Evolutionary conservation across 2,888 invertebrate genomes (phyloP).

Genomic region (Caenorhabditis zanzibari): DNA sequence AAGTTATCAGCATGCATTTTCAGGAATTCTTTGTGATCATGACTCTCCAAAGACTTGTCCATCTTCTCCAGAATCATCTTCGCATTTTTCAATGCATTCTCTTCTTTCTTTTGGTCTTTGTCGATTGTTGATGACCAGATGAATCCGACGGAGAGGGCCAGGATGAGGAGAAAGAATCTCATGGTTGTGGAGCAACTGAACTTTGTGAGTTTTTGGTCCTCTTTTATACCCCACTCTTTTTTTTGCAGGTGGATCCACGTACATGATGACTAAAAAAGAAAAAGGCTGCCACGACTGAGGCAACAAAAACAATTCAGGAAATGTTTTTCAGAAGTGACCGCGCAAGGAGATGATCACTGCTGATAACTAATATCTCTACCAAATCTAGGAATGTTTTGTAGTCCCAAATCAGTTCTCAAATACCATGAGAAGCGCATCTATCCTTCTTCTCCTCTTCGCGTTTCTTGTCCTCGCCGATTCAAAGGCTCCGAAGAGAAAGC

Average conservation of each 20-base stretch:
- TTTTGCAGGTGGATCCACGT: background rate
- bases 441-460: background rate
- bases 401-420: conserved; percentile 3
- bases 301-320: too few species aligned
- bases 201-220: background rate
- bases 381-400: background rate
- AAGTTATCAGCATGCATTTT: conserved; percentile 7
- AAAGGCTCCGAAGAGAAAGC: background rate
- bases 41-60: conserved; percentile 6
- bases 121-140: background rate
- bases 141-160: background rate
- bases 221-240: background rate
- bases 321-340: too few species aligned
- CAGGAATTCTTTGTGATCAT: background rate
- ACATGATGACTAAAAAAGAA: too few species aligned
- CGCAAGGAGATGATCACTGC: background rate
- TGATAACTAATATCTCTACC: background rate
- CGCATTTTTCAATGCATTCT: background rate
- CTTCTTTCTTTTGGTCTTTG: background rate
- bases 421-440: background rate
- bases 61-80: conserved; percentile 3
- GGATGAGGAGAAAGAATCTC: background rate
- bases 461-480: background rate
- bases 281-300: too few species aligned
- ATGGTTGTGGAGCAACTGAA: background rate